Evolutionary conservation across 2,888 invertebrate genomes (phyloP), one percentile per base, ranked within the genome.

Genomic region (Agriotes lineatus): DNA sequence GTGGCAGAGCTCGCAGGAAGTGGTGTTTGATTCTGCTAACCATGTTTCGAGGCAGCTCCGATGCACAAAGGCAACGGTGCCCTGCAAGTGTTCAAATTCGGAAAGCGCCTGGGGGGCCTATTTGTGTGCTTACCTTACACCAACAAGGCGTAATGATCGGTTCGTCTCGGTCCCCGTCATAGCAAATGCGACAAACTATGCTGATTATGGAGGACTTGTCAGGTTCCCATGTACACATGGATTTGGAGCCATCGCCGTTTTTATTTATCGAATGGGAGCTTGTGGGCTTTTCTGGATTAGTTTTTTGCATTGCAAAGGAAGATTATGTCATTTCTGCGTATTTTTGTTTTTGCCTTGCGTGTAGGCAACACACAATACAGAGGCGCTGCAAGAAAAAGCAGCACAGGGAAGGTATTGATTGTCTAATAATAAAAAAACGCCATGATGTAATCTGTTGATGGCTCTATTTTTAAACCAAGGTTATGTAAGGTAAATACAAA

Each of bases 31-130:
- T 79, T 92, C 91, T 1, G 91, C 91, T 37, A 93, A 84, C 93
- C 93, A 94, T 58, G 88, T 87, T 82, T 93, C 93, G 74, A 93
- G 83, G 79, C 93, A 94, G 66, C 88, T 87, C 1, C 91, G 87
- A 81, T 93, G 93, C 9, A 93, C 89, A 61, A 90, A 86, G 0
- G 92, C 93, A 73, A 93, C 90, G 1, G 91, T 90, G 0, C 93
- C 93, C 87, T 87, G 12, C 25, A 57, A 20, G 30, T 56, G 19
- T 52, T 30, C 2, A 19, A 2, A 3, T 42, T 16, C 9, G 18
- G 18, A 14, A 16, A 42, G 7, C 18, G 1, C 2, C 12, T 20
- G 39, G 33, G 14, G 14, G 14, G 19, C 45, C 30, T 16, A n/a
- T n/a, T n/a, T n/a, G n/a, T n/a, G n/a, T n/a, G n/a, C 74, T 72